Conservation (phyloP, 2,888 invertebrate genomes). For the Ornithoptera priamus region DNA sequence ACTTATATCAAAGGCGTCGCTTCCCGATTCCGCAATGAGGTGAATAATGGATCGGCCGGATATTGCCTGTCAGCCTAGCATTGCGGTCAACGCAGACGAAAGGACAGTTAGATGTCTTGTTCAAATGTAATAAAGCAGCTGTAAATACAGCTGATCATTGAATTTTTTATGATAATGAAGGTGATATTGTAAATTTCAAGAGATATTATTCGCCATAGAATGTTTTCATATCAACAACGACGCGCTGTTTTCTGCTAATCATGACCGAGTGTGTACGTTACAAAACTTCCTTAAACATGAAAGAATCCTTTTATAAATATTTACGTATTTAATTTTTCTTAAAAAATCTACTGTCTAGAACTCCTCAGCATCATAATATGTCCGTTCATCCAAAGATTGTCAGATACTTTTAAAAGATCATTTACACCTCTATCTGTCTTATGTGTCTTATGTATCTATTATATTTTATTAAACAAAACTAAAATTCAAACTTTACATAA, state of each 20-base stretch:
- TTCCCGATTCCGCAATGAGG: slow-evolving; percentile 73
- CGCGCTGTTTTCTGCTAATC: not conserved
- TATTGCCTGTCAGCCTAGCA: slow-evolving; percentile 69
- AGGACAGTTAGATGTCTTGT: slow-evolving; percentile 13
- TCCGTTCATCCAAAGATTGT: too few species aligned
- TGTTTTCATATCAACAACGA: not conserved
- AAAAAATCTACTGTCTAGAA: too few species aligned
- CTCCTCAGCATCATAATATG: too few species aligned
- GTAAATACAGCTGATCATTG: not conserved
- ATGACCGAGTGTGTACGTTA: not conserved
- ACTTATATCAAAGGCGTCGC: slow-evolving; percentile 42
- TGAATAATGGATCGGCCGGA: slow-evolving; percentile 77
- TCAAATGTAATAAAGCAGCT: slow-evolving; percentile 4
- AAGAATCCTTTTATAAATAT: too few species aligned
- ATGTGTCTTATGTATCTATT: too few species aligned
- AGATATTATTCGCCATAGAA: not conserved
- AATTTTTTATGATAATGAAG: not conserved
- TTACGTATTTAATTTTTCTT: too few species aligned
- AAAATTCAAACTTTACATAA: not conserved
- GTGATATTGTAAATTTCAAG: not conserved
- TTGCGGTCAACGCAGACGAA: slow-evolving; percentile 20
- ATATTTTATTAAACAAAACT: too few species aligned
- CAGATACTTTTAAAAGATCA: too few species aligned
- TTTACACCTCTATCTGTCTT: too few species aligned
- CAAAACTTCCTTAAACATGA: too few species aligned